Evolutionary conservation across 2,888 invertebrate species (phyloP), one percentile per base, ranked within the genome.

Genomic region (Adela reaumurella): DNA sequence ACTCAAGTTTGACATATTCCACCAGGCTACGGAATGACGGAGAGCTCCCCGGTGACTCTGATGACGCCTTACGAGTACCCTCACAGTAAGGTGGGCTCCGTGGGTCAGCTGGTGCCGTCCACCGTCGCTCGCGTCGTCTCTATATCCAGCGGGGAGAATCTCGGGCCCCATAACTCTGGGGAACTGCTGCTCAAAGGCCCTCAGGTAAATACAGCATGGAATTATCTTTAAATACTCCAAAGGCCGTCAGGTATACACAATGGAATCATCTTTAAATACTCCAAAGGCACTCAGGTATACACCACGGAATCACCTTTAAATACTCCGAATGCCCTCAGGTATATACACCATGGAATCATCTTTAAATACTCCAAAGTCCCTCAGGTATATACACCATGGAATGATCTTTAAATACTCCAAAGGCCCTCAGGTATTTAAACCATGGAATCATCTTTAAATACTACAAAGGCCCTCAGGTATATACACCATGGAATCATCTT

Each of bases 101-200:
- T 85, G 45, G 92, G 92, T 0, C 80, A 82, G 53, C 68, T 88
- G 11, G 64, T 88, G 18, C 82, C 88, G 0, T 86, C 86, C 56
- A 89, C 90, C 1, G 78, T 84, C 57, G 87, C 83, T 1, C 87
- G 86, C 62, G 59, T 89, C 16, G 60, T 86, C 1, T 83, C 85
- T 52, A 65, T 85, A 1, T 64, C 68, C 1, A 81, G 77, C 0
- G 83, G 84, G 1, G 80, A 83, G 56, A 59, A 69, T 50, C 65
- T 86, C 16, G 84, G 83, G 0, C 74, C 84, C 0, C 82, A 87
- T 57, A 74, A 86, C 58, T 72, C 83, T 10, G 92, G 93, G 19
- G 92, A 92, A 67, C 66, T 92, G 10, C 79, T 83, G 55, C 67
- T 91, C 16, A 81, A 81, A 56, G 91, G 92, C 11, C 90, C 91